Base-by-base conservation (phyloP, 2,113 vertebrate genomes). In the Litocranius walleri region DNA sequence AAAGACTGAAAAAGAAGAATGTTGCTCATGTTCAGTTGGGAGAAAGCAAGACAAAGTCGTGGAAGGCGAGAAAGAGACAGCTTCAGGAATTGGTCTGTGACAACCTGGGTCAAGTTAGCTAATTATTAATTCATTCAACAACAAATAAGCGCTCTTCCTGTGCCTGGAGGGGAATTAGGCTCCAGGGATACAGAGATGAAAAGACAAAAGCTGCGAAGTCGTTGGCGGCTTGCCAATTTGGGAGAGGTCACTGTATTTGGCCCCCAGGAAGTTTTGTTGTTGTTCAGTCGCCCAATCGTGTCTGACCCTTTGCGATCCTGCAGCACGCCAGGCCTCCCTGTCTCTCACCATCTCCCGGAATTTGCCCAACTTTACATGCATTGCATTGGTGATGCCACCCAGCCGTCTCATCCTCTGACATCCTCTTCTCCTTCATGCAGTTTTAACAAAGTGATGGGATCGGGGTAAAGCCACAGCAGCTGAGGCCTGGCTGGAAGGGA, bases 251-350 rank as follows among this genome's bases (percentile, higher is more conserved):
- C 21, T 12, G 83, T 33, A n/a, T 94, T 48, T 36, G 25, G 5
- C 54, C 88, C 48, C 11, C 12, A 30, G 84, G 43, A 90, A 25
- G 43, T 9, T 19, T 14, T 6, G 3, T 3, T 5, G 29, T 11
- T 36, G n/a, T 40, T 71, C 67, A 71, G n/a, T 12, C 0, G 1
- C 7, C 64, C 19, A 23, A 2, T 3, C 5, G 0, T 40, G n/a
- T 74, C 67, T 40, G 67, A 74, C n/a, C 10, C n/a, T 74, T 40
- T 23, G 67, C 1, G 1, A 40, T 11, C 19, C 19, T 40, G 67
- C 10, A 71, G 67, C 67, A 71, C 0, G 0, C 67, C 64, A 12
- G 64, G 64, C n/a, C 64, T 36, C 17, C n/a, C 67, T 5, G 5
- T 40, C 67, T n/a, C n/a, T 23, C 67, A 23, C 67, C 67, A 40